Conservation (phyloP, 1,140 invertebrate genomes). For the Lordiphosa collinella region DNA sequence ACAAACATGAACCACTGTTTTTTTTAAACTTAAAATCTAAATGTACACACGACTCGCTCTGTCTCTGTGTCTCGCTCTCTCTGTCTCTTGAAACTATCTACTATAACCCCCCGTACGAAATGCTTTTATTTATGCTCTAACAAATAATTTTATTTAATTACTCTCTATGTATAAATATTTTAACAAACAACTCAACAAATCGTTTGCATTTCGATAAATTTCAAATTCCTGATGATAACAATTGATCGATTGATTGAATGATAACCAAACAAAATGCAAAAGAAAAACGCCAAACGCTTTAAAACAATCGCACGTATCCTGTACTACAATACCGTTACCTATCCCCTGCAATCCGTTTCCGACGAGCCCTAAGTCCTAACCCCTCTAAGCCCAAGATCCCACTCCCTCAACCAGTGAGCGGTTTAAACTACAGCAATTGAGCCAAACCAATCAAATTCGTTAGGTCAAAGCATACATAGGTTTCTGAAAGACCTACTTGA, state of each 20-base stretch:
- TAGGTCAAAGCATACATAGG: too few species aligned
- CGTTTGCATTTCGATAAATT: constrained; percentile 11
- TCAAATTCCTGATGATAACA: constrained; percentile 21
- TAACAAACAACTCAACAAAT: constrained; percentile 14
- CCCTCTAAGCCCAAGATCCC: constrained; percentile 19
- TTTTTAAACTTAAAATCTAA: constrained; percentile 35
- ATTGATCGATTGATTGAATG: constrained; percentile 39
- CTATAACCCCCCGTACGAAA: constrained; percentile 34
- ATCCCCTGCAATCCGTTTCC: constrained; percentile 73
- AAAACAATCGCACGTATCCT: constrained; percentile 79
- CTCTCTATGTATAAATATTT: constrained; percentile 68
- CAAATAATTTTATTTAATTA: constrained; percentile 68
- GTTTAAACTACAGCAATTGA: background rate
- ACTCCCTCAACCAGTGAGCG: constrained; percentile 34
- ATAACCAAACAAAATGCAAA: constrained; percentile 66
- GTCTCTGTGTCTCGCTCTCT: constrained; percentile 46
- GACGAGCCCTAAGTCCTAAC: constrained; percentile 65
- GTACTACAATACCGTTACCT: constrained; percentile 79
- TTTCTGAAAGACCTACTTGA: too few species aligned
- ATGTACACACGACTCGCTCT: constrained; percentile 67
- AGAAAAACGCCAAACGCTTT: constrained; percentile 79
- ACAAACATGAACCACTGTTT: constrained; percentile 24
- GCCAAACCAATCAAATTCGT: too few species aligned
- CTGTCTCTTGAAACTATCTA: background rate
- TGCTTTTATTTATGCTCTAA: constrained; percentile 65